phyloP scores from a whole-genome alignment of 1,140 invertebrate species.

The Manduca sexta region DNA sequence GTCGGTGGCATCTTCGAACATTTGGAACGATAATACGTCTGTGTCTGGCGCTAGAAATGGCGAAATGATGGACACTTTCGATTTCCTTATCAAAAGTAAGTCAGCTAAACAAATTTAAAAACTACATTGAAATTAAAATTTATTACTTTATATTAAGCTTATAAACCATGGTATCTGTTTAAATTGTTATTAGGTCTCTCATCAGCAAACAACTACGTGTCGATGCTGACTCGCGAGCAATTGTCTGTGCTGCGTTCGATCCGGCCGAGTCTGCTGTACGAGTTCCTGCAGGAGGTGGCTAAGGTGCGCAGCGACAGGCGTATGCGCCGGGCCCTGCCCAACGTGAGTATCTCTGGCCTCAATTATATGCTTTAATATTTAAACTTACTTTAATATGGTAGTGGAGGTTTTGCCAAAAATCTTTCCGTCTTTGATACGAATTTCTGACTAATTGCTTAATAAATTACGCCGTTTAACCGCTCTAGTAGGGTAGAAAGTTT shows the following conservation, averaged over 20 bases:
- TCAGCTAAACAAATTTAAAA: too few relatives aligned
- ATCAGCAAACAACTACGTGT: conserved; percentile 56
- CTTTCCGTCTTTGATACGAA: too few relatives aligned
- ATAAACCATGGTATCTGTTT: not conserved
- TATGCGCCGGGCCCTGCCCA: conserved; percentile 42
- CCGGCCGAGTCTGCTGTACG: conserved; percentile 47
- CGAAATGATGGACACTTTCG: conserved; percentile 49
- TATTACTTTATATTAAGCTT: too few relatives aligned
- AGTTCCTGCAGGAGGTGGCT: conserved; percentile 53
- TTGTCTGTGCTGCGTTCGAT: conserved; percentile 47
- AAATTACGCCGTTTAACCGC: too few relatives aligned
- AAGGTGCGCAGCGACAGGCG: conserved; percentile 51
- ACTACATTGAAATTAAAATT: too few relatives aligned
- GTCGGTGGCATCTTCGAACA: conserved; percentile 16
- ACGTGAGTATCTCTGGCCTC: conserved; percentile 26
- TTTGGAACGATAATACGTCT: conserved; percentile 31
- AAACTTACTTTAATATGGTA: not conserved
- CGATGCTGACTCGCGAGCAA: conserved; percentile 56
- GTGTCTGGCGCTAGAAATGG: conserved; percentile 21
- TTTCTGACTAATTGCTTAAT: too few relatives aligned
- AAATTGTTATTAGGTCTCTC: conserved; percentile 36
- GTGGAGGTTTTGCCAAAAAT: too few relatives aligned
- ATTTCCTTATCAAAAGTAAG: conserved; percentile 58
- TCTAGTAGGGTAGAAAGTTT: too few relatives aligned
- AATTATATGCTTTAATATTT: not conserved